phyloP scores from a whole-genome alignment of 2,797 vertebrate genomes.

The Scomberomorus guttatus region DNA sequence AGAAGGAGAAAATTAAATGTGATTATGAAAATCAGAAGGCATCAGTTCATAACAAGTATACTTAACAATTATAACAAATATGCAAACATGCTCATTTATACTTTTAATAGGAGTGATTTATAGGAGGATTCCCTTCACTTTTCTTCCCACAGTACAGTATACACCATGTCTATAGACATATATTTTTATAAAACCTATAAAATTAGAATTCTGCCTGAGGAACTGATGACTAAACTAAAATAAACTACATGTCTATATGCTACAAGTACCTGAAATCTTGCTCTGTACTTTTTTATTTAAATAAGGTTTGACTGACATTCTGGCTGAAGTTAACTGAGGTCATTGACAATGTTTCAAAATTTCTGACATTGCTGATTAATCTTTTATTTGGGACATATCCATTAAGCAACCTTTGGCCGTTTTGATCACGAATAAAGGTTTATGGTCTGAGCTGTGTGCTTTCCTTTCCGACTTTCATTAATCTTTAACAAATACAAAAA shows the following conservation, averaged over 20 bases:
- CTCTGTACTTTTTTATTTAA: rapidly evolving
- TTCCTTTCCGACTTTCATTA: constrained; percentile 13
- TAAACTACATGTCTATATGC: no score
- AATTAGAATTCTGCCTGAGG: background rate
- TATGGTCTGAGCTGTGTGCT: background rate
- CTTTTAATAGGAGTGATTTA: no score
- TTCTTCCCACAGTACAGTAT: background rate
- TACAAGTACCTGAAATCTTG: background rate
- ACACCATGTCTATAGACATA: no score
- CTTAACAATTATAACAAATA: background rate
- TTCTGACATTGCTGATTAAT: background rate
- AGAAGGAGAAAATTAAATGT: rapidly evolving
- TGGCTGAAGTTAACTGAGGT: background rate
- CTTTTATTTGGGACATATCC: constrained; percentile 4
- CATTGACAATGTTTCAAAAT: background rate
- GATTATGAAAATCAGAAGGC: rapidly evolving
- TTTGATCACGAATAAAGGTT: background rate
- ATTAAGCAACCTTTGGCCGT: constrained; percentile 1
- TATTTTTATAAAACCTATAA: background rate
- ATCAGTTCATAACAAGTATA: background rate
- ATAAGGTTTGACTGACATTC: background rate
- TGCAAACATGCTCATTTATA: background rate
- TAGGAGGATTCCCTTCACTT: background rate
- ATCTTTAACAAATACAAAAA: rapidly evolving
- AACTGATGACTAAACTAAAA: background rate